phyloP scores from a whole-genome alignment of 2,888 invertebrate genomes.

The Sipha maydis region DNA sequence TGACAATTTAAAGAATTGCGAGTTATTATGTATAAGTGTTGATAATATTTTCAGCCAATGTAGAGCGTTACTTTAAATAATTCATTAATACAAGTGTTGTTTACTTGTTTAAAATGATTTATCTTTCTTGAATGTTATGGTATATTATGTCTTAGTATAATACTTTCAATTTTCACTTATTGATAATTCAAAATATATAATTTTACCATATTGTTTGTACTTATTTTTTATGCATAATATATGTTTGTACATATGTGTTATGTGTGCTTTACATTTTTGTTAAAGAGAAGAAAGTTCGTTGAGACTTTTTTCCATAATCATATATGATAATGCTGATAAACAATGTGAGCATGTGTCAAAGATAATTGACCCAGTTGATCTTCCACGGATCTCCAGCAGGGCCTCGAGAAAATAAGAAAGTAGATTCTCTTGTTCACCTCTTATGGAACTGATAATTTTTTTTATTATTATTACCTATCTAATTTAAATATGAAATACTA shows the following conservation, averaged over 20 bases:
- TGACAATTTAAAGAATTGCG: constrained; percentile 2
- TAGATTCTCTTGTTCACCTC: constrained; percentile 52
- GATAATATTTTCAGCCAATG: constrained; percentile 19
- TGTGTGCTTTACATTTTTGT: constrained; percentile 38
- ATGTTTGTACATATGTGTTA: neutral
- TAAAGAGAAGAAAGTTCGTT: constrained; percentile 42
- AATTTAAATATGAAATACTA: constrained; percentile 33
- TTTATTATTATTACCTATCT: neutral
- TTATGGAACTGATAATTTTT: constrained; percentile 36
- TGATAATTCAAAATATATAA: constrained; percentile 31
- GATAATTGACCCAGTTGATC: constrained; percentile 60
- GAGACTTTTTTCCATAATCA: constrained; percentile 42
- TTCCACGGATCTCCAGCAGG: constrained; percentile 43
- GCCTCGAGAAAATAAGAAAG: constrained; percentile 57
- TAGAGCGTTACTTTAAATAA: constrained; percentile 21
- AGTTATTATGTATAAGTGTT: constrained; percentile 40
- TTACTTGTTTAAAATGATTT: constrained; percentile 29
- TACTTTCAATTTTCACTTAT: constrained; percentile 52
- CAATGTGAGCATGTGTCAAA: constrained; percentile 56
- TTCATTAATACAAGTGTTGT: neutral
- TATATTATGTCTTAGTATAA: neutral
- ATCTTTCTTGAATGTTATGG: neutral
- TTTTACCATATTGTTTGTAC: constrained; percentile 36
- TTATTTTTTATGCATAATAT: constrained; percentile 13
- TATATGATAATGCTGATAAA: constrained; percentile 54